Percentiles rank a stretch among this genome's conserved stretches.
Conservation (phyloP, 2,888 invertebrate genomes). For the Microctonus hyperodae region DNA sequence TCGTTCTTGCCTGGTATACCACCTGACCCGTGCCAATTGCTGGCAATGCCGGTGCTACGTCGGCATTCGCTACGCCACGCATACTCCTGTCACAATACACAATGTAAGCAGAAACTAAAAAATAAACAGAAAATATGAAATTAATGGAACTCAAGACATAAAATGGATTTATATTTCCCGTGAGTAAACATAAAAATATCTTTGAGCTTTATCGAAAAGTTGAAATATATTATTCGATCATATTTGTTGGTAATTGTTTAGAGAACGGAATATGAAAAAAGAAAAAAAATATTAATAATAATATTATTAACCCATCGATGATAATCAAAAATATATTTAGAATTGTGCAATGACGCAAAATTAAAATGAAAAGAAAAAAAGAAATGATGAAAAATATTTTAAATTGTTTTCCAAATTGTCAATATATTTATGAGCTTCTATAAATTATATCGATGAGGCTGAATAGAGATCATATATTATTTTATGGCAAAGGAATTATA, state of each 20-base stretch:
- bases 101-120: slow-evolving; percentile 45
- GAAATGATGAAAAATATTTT: slow-evolving; percentile 10
- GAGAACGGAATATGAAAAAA: slow-evolving; percentile 11
- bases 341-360: not conserved
- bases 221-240: slow-evolving; percentile 1
- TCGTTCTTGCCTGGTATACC: slow-evolving; percentile 79
- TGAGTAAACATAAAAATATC: slow-evolving; percentile 20
- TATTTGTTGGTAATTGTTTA: not conserved
- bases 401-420: slow-evolving; percentile 13
- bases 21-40: slow-evolving; percentile 55
- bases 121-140: slow-evolving; percentile 13
- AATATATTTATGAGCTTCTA: slow-evolving; percentile 23
- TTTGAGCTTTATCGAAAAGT: not conserved
- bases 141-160: slow-evolving; percentile 18
- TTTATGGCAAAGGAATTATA: slow-evolving; percentile 5
- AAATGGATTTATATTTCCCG: slow-evolving; percentile 11
- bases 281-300: no score
- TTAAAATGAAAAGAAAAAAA: not conserved
- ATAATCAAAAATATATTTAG: slow-evolving; percentile 37
- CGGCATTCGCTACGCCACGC: slow-evolving; percentile 47
- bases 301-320: slow-evolving; percentile 32
- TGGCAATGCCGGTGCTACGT: slow-evolving; percentile 39
- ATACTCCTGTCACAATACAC: slow-evolving; percentile 59
- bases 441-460: slow-evolving; percentile 15
- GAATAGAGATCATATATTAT: not conserved